Percentiles rank a stretch among this genome's conserved stretches.
phyloP scores from a whole-genome alignment of 2,113 vertebrate species.

The Amazona guildingii region DNA sequence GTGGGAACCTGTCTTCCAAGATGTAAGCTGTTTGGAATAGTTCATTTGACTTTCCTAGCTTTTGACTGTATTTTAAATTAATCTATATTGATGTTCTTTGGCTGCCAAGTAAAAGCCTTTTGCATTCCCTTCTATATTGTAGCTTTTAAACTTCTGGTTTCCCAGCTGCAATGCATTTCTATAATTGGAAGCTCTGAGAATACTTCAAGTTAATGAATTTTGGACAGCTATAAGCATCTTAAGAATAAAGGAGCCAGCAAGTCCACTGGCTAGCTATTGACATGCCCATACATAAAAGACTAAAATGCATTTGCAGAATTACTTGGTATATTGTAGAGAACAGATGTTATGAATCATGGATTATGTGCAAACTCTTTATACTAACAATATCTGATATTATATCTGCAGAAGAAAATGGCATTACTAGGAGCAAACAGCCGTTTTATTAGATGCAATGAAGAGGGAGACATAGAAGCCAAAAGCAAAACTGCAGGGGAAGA shows the following conservation, averaged over 20 bases:
- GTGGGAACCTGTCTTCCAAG: slow-evolving; percentile 95
- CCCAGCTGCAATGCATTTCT: background rate
- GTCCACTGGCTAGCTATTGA: background rate
- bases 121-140: background rate
- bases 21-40: slow-evolving; percentile 77
- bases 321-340: background rate
- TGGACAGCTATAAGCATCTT: background rate
- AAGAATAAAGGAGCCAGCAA: background rate
- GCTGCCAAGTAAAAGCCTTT: background rate
- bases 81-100: background rate
- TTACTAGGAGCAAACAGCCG: slow-evolving; percentile 92
- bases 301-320: background rate
- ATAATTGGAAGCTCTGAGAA: background rate
- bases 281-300: background rate
- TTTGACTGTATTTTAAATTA: background rate
- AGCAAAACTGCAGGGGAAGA: slow-evolving; percentile 88
- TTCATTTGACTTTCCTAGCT: background rate
- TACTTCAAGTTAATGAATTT: background rate
- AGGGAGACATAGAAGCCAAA: slow-evolving; percentile 91
- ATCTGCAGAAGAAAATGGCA: slow-evolving; percentile 88
- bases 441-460: slow-evolving; percentile 94
- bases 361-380: background rate
- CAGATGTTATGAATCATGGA: background rate
- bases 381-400: background rate
- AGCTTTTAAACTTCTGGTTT: background rate